These are phyloP conservation scores for Pituophis catenifer DNA, from an alignment of 2,113 vertebrate genomes.

Conservation along the genomic window DNA sequence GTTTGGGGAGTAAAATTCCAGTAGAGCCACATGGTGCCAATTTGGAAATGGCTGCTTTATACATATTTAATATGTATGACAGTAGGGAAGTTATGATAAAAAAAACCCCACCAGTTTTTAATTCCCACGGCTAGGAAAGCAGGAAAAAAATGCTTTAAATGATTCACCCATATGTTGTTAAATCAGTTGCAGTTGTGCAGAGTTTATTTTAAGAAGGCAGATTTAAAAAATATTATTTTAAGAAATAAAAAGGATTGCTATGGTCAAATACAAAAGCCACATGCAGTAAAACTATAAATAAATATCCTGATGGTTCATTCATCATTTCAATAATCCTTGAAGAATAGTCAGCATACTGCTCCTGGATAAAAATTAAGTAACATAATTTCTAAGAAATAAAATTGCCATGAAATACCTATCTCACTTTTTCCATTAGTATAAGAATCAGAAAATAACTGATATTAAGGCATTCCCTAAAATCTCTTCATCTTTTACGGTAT, in stretches of 20 bases:
- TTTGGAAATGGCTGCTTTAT: background rate
- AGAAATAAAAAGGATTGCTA: slow-evolving; percentile 1
- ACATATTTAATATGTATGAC: background rate
- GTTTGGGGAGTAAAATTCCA: background rate
- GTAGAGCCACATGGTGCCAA: background rate
- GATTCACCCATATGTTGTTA: slow-evolving; percentile 3
- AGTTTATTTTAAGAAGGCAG: slow-evolving; percentile 18
- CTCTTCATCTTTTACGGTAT: background rate
- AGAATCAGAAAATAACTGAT: background rate
- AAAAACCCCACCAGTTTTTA: background rate
- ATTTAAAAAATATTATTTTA: slow-evolving; percentile 24
- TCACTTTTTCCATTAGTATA: too few relatives aligned
- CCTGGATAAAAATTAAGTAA: background rate
- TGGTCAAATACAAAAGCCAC: slow-evolving; percentile 3
- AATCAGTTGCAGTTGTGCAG: background rate
- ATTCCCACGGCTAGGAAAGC: background rate
- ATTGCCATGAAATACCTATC: background rate
- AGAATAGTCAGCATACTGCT: background rate
- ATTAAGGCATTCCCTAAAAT: background rate
- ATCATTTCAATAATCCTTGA: background rate
- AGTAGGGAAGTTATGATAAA: background rate
- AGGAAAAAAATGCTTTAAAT: background rate
- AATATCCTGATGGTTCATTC: slow-evolving; percentile 4
- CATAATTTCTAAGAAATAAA: background rate
- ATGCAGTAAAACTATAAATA: slow-evolving; percentile 13